Conservation (phyloP, 2,113 vertebrate species). For the Saimiri boliviensis region DNA sequence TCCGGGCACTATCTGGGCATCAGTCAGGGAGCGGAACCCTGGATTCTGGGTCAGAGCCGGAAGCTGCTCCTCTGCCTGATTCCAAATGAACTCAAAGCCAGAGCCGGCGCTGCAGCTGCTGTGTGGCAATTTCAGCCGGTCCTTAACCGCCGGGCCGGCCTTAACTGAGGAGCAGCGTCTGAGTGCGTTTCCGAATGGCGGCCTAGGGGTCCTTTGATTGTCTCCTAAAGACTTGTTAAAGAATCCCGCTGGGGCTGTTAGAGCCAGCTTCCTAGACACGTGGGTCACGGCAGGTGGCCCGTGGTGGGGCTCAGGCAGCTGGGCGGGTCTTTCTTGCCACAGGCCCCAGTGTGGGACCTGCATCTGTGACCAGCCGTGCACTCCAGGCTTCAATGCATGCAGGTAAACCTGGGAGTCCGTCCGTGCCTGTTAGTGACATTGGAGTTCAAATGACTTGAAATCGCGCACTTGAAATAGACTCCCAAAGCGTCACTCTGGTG, state of each 20-base stretch:
- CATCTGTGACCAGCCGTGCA: neutral
- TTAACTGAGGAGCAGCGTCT: accelerated
- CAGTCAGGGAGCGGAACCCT: neutral
- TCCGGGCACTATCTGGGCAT: accelerated
- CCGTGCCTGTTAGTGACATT: neutral
- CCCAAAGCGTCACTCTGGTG: accelerated
- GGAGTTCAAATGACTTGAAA: neutral
- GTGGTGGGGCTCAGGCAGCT: too few species aligned
- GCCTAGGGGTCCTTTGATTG: neutral
- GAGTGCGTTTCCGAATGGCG: accelerated
- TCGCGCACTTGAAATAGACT: accelerated
- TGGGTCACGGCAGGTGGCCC: accelerated
- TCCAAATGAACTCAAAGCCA: neutral
- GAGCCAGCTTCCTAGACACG: accelerated
- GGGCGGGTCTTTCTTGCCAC: neutral
- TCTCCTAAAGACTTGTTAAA: neutral
- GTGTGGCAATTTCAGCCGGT: neutral
- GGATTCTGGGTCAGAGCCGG: accelerated
- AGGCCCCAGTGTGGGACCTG: accelerated
- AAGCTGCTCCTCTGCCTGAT: neutral
- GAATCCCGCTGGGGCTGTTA: accelerated
- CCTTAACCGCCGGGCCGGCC: accelerated
- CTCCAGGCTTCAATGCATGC: neutral
- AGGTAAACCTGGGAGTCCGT: neutral
- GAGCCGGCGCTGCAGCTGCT: accelerated